These are phyloP conservation scores for Melinaea marsaeus DNA, from an alignment of 2,888 invertebrate genomes.

Conservation along the genomic window DNA sequence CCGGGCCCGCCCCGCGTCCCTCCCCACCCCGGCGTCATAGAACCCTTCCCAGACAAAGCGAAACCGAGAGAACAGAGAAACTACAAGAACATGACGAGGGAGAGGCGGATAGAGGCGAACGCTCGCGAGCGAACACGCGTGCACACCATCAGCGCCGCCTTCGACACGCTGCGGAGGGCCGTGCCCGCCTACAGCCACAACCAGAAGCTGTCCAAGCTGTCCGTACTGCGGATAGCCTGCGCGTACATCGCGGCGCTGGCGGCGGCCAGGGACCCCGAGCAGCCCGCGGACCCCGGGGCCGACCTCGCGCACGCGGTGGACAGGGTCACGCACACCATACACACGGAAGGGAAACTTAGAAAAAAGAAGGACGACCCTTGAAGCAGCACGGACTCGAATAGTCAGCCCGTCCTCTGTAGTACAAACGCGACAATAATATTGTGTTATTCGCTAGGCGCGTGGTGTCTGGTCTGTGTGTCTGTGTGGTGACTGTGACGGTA, in stretches of 20 bases:
- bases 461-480: constrained; percentile 34
- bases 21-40: constrained; percentile 72
- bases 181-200: constrained; percentile 95
- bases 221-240: constrained; percentile 94
- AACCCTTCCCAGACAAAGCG: constrained; percentile 47
- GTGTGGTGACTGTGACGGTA: constrained; percentile 32
- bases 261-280: constrained; percentile 83
- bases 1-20: constrained; percentile 73
- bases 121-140: constrained; percentile 94
- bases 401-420: constrained; percentile 47
- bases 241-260: constrained; percentile 94
- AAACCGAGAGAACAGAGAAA: constrained; percentile 85
- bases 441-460: constrained; percentile 30
- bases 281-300: constrained; percentile 82
- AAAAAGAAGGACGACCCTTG: constrained; percentile 88
- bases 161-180: constrained; percentile 89
- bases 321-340: constrained; percentile 92
- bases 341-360: constrained; percentile 92
- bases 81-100: constrained; percentile 97
- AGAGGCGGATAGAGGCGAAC: constrained; percentile 95
- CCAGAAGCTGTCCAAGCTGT: constrained; percentile 95
- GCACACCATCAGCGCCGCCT: constrained; percentile 97
- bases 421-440: constrained; percentile 68
- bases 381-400: constrained; percentile 31
- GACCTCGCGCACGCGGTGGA: constrained; percentile 88